Base-by-base conservation (phyloP, 2,888 invertebrate species). In the Latheticus oryzae region DNA sequence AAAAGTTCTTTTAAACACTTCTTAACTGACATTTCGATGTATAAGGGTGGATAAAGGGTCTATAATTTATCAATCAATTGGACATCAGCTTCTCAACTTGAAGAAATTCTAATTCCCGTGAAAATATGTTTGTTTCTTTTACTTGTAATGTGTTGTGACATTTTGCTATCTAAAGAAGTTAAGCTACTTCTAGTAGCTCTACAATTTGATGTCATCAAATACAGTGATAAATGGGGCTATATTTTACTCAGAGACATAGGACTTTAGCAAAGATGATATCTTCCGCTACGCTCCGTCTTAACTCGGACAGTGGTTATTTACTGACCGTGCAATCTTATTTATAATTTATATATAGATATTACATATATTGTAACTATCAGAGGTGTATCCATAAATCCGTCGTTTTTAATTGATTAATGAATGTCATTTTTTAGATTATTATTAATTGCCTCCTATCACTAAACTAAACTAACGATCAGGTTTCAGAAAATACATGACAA, bases 231-330 rank as follows among this genome's bases (percentile, higher is more conserved):
- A 76, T 75, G 66, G 69, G 67, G 70, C 68, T 51, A 75, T 77
- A 77, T 75, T 72, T 77, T 71, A 75, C 70, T 70, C 68, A 71
- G 74, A 73, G 76, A 77, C 76, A 76, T 69, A 69, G 73, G 75
- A 76, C 75, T 73, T 75, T 75, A 73, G 73, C 72, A 63, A 69
- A 76, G 76, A 77, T 77, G 74, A 74, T 76, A 76, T 77, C 76
- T 71, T 72, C 71, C 71, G 68, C 66, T 66, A 68, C 67, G 64
- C 64, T 63, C 48, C 62, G 65, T 63, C 64, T 64, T 62, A 65
- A 60, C 63, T 63, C 58, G 63, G 65, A 65, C 66, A 61, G 59
- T 69, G 64, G 73, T 74, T 73, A 74, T 75, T 75, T 75, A 75
- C 71, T 75, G 73, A 66, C 71, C 68, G 67, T 69, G 61, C 70